phyloP scores from a whole-genome alignment of 2,797 vertebrate genomes.

The Amniataba percoides region DNA sequence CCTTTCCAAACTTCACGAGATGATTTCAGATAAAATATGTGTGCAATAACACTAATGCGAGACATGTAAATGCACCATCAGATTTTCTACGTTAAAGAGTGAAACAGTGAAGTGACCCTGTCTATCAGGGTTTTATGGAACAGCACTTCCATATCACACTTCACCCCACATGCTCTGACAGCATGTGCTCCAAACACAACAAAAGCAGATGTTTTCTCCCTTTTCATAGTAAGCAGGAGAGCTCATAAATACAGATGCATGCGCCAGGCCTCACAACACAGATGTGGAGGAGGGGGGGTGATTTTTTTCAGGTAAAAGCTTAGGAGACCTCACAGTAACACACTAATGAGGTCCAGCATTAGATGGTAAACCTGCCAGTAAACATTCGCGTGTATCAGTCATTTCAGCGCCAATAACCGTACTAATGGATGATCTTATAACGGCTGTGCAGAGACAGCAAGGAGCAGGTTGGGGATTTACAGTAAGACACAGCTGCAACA shows the following conservation, averaged over 20 bases:
- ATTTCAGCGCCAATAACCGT: conserved; percentile 15
- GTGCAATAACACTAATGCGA: neutral
- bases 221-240: conserved; percentile 51
- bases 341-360: conserved; percentile 33
- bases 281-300: conserved; percentile 27
- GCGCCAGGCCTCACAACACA: conserved; percentile 34
- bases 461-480: conserved; percentile 53
- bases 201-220: conserved; percentile 72
- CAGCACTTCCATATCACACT: conserved; percentile 16
- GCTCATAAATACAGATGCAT: conserved; percentile 72
- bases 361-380: conserved; percentile 36
- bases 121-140: conserved; percentile 29
- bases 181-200: conserved; percentile 59
- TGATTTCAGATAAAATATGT: neutral
- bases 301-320: conserved; percentile 53
- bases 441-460: conserved; percentile 43
- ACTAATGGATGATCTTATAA: conserved; percentile 41
- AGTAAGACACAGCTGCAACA: conserved; percentile 56
- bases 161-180: conserved; percentile 36
- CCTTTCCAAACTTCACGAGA: neutral
- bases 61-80: conserved; percentile 8
- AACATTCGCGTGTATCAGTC: conserved; percentile 21
- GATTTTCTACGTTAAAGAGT: conserved; percentile 7
- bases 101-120: conserved; percentile 19
- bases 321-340: conserved; percentile 51